These are phyloP conservation scores for Ctenicera cuprea DNA, from an alignment of 2,888 invertebrate species.

Conservation along the genomic window DNA sequence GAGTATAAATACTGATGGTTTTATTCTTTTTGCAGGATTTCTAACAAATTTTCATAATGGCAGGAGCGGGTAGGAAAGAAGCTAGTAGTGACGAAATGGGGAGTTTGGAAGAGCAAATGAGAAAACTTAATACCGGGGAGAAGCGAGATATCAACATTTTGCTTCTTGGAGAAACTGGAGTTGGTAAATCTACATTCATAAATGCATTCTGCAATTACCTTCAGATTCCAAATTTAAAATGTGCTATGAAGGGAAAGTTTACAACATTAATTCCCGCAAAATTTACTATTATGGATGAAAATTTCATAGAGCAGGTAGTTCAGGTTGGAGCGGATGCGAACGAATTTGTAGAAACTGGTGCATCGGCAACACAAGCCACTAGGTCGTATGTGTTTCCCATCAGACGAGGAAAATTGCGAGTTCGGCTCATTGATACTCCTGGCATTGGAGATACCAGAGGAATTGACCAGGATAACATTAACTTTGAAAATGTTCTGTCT, in stretches of 20 bases:
- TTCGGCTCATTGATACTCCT: constrained; percentile 68
- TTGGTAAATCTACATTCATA: constrained; percentile 69
- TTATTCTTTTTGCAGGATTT: too few species aligned
- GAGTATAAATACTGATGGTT: too few species aligned
- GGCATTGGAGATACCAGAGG: constrained; percentile 63
- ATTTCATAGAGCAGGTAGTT: constrained; percentile 56
- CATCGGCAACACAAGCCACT: constrained; percentile 66
- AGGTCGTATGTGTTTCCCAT: constrained; percentile 79
- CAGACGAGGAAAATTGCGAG: constrained; percentile 21
- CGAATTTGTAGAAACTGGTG: constrained; percentile 50
- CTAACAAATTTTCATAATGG: too few species aligned
- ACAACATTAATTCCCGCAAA: constrained; percentile 63
- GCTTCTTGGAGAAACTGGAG: constrained; percentile 67
- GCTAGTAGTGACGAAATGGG: not conserved
- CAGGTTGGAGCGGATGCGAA: constrained; percentile 60
- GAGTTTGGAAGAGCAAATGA: constrained; percentile 13
- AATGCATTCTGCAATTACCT: constrained; percentile 67
- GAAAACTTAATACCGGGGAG: constrained; percentile 9
- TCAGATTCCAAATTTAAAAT: constrained; percentile 57
- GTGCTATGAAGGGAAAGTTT: constrained; percentile 58
- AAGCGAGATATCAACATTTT: constrained; percentile 65
- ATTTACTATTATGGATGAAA: constrained; percentile 61
- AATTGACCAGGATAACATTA: constrained; percentile 55
- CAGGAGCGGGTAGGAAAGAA: not conserved
- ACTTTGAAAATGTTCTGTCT: constrained; percentile 59